phyloP scores from a whole-genome alignment of 2,888 invertebrate genomes.

The Agrotis exclamationis region DNA sequence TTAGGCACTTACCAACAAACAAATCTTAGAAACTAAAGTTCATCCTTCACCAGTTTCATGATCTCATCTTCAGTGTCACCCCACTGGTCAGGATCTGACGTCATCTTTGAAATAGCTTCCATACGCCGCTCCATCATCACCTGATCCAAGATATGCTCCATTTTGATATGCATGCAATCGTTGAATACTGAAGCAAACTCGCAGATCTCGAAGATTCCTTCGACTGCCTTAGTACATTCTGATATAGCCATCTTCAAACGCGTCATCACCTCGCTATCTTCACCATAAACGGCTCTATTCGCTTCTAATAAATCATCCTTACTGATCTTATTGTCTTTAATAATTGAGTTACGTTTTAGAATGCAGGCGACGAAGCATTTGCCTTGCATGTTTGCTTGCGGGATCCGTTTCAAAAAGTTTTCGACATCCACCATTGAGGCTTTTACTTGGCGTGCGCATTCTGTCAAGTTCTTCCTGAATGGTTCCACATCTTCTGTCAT shows the following conservation, averaged over 20 bases:
- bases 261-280: conserved; percentile 83
- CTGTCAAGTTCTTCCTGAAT: conserved; percentile 83
- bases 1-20: no score
- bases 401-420: conserved; percentile 83
- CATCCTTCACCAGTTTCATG: conserved; percentile 83
- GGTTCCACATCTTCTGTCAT: conserved; percentile 83
- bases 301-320: conserved; percentile 77
- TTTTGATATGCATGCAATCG: conserved; percentile 88
- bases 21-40: conserved; percentile 70
- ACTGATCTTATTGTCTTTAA: conserved; percentile 81
- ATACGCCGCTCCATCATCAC: conserved; percentile 85
- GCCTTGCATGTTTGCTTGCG: conserved; percentile 80
- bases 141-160: conserved; percentile 87
- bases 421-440: conserved; percentile 83
- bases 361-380: conserved; percentile 89
- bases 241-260: conserved; percentile 78
- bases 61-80: conserved; percentile 83
- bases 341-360: conserved; percentile 82
- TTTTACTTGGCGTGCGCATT: conserved; percentile 85
- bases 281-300: conserved; percentile 81
- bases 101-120: conserved; percentile 85
- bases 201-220: conserved; percentile 84
- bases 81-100: conserved; percentile 81
- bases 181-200: conserved; percentile 87
- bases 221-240: conserved; percentile 78